These are phyloP conservation scores for Dynastes hyllus DNA, from an alignment of 2,888 invertebrate species.

Conservation along the genomic window DNA sequence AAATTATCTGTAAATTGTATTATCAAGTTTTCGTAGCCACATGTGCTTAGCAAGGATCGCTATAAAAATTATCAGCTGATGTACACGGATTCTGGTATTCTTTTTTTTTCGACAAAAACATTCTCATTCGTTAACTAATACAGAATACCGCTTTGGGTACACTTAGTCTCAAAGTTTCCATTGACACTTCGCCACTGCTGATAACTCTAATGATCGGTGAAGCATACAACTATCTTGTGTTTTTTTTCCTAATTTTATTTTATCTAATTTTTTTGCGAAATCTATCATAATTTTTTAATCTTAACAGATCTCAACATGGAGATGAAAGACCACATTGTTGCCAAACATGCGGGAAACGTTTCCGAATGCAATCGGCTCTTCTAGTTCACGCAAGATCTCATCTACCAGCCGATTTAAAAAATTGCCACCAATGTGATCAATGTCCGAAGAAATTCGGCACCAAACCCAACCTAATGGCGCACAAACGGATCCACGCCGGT, in stretches of 20 bases:
- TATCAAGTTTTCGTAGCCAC: no score
- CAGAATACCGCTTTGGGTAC: no score
- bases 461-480: conserved; percentile 75
- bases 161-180: no score
- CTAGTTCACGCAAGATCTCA: conserved; percentile 74
- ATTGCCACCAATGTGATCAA: conserved; percentile 75
- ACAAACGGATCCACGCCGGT: conserved; percentile 75
- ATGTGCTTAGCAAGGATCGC: no score
- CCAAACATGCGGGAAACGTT: conserved; percentile 74
- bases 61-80: no score
- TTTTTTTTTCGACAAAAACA: no score
- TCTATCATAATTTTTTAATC: background rate
- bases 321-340: conserved; percentile 73
- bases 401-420: conserved; percentile 75
- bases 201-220: no score
- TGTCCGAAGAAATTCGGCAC: conserved; percentile 76
- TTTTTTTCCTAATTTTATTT: background rate
- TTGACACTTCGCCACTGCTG: no score
- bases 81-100: no score
- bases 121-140: no score
- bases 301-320: conserved; percentile 66
- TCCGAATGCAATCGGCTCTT: conserved; percentile 74
- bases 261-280: background rate
- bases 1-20: no score
- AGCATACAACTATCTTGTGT: no score